Conservation (phyloP, 1,140 invertebrate genomes). For the Macrotrachela quadricornifera region DNA sequence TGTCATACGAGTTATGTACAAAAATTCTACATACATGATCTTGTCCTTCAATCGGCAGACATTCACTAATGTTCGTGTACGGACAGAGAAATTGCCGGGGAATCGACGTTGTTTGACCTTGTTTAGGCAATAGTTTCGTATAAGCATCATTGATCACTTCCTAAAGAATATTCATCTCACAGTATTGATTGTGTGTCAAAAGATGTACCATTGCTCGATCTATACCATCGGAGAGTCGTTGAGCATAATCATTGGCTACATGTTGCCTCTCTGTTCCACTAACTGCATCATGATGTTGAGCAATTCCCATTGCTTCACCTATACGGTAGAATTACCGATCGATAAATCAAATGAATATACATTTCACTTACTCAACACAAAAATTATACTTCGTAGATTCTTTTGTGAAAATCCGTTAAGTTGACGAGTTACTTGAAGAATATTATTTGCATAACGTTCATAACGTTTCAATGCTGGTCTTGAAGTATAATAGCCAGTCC, state of each 20-base stretch:
- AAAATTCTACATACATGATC: too few relatives aligned
- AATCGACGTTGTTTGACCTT: slow-evolving; percentile 7
- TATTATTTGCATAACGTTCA: slow-evolving; percentile 53
- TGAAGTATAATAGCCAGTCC: slow-evolving; percentile 87
- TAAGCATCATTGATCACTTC: slow-evolving; percentile 17
- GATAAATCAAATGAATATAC: too few relatives aligned
- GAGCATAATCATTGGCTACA: slow-evolving; percentile 49
- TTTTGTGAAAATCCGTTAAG: not conserved
- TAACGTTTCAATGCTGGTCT: slow-evolving; percentile 53
- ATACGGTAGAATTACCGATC: too few relatives aligned
- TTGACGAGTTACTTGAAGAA: slow-evolving; percentile 34
- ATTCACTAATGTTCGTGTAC: slow-evolving; percentile 38
- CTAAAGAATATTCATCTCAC: too few relatives aligned
- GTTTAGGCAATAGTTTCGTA: slow-evolving; percentile 30
- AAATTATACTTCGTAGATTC: too few relatives aligned
- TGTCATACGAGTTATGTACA: too few relatives aligned
- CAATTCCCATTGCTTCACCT: slow-evolving; percentile 42
- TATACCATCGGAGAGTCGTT: slow-evolving; percentile 41
- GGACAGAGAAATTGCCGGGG: slow-evolving; percentile 35
- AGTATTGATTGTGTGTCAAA: too few relatives aligned
- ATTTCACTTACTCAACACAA: too few relatives aligned
- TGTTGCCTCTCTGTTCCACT: slow-evolving; percentile 29
- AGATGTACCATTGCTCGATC: slow-evolving; percentile 25
- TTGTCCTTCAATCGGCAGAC: slow-evolving; percentile 38
- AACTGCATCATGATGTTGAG: slow-evolving; percentile 67